Percentiles rank a stretch among this genome's conserved stretches.
phyloP scores from a whole-genome alignment of 2,888 invertebrate species.

The Drosophila neonasuta region DNA sequence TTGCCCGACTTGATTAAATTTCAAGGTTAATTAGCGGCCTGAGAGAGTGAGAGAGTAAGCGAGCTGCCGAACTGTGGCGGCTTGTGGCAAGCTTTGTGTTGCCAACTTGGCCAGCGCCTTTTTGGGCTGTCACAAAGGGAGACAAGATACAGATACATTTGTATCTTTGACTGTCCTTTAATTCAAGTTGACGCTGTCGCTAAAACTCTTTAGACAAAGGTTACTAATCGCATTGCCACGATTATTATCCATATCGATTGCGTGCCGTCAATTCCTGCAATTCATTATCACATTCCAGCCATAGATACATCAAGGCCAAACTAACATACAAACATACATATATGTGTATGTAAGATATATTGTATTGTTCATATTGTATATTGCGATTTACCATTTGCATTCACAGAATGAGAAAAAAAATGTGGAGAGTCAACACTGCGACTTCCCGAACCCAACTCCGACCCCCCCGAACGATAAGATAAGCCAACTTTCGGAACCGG shows the following conservation, averaged over 20 bases:
- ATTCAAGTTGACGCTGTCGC: background rate
- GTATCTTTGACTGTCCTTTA: background rate
- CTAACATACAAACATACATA: background rate
- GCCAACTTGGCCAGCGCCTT: constrained; percentile 14
- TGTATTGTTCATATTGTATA: background rate
- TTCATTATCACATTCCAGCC: constrained; percentile 37
- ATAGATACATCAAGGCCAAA: constrained; percentile 33
- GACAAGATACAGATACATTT: background rate
- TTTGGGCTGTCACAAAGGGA: no score
- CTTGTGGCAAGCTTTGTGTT: constrained; percentile 12
- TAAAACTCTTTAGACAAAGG: background rate
- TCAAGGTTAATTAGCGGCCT: constrained; percentile 69
- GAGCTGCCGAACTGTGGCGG: constrained; percentile 19
- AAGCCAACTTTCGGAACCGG: constrained; percentile 25
- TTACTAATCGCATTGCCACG: constrained; percentile 19
- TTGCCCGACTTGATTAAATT: constrained; percentile 67
- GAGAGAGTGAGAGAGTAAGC: background rate
- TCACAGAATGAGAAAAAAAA: constrained; percentile 17
- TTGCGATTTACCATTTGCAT: constrained; percentile 44
- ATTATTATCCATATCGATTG: constrained; percentile 10
- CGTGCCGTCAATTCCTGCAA: constrained; percentile 13
- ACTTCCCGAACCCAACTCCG: background rate
- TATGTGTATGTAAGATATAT: background rate
- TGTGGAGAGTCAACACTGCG: background rate
- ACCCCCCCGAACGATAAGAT: constrained; percentile 42